phyloP scores from a whole-genome alignment of 2,113 vertebrate genomes.

The Carassius gibelio region DNA sequence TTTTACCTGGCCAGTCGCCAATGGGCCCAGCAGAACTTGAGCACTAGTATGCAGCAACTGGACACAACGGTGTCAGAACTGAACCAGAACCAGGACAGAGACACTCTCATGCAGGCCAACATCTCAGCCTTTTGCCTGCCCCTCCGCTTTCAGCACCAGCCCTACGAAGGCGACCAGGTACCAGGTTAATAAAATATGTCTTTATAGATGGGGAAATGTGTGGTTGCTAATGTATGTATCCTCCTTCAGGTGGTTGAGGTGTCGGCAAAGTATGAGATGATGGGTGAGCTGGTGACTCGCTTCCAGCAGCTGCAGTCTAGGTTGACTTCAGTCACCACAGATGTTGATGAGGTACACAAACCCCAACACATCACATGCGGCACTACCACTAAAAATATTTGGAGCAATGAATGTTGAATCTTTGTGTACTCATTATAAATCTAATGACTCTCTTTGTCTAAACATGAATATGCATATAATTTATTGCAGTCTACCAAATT shows the following conservation, averaged over 20 bases:
- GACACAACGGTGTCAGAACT: constrained; percentile 73
- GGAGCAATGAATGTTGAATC: not conserved
- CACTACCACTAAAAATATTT: not conserved
- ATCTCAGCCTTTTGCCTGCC: constrained; percentile 81
- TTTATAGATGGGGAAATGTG: not conserved
- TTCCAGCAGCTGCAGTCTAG: constrained; percentile 82
- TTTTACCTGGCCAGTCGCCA: constrained; percentile 75
- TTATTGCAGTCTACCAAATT: constrained; percentile 73
- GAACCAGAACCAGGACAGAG: constrained; percentile 80
- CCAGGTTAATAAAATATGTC: not conserved
- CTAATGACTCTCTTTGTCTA: not conserved
- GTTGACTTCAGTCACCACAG: constrained; percentile 74
- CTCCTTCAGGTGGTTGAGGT: constrained; percentile 79
- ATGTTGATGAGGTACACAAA: constrained; percentile 73
- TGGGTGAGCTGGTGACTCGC: constrained; percentile 79
- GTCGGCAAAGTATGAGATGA: constrained; percentile 75
- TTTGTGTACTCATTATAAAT: not conserved
- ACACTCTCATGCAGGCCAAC: constrained; percentile 80
- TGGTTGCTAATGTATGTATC: constrained; percentile 2
- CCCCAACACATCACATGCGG: not conserved
- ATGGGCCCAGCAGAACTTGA: constrained; percentile 75
- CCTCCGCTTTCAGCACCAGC: constrained; percentile 81
- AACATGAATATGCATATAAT: constrained; percentile 10
- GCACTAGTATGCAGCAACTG: constrained; percentile 76
- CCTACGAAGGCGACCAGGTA: constrained; percentile 87